Conservation (phyloP, 2,888 invertebrate species). For the Glyphotaelius pellucidus region DNA sequence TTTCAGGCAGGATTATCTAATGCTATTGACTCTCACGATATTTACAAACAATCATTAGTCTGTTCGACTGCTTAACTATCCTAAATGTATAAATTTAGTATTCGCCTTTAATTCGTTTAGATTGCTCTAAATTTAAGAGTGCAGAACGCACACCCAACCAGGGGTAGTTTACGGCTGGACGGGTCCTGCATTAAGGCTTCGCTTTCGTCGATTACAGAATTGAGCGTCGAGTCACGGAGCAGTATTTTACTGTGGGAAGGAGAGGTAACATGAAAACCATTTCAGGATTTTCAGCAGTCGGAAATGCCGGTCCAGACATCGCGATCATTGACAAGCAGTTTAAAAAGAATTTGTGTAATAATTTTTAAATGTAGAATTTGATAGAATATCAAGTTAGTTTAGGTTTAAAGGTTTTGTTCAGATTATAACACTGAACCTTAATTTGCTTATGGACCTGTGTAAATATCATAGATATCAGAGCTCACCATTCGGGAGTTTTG, state of each 20-base stretch:
- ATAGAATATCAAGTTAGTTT: too few relatives aligned
- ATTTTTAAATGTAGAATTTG: too few relatives aligned
- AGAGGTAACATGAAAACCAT: not conserved
- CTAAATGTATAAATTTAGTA: not conserved
- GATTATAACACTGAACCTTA: too few relatives aligned
- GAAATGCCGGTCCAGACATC: not conserved
- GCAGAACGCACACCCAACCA: not conserved
- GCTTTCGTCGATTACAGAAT: not conserved
- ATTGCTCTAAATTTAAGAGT: not conserved
- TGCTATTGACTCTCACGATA: too few relatives aligned
- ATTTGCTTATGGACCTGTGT: too few relatives aligned
- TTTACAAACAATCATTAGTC: too few relatives aligned
- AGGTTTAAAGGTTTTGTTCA: too few relatives aligned
- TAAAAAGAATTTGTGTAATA: not conserved
- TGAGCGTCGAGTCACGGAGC: not conserved
- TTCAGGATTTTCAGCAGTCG: not conserved
- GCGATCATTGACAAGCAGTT: not conserved
- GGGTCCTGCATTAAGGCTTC: not conserved
- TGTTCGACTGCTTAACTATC: too few relatives aligned
- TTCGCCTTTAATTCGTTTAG: not conserved
- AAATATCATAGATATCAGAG: too few relatives aligned
- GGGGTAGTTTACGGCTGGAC: not conserved
- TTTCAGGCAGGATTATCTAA: too few relatives aligned
- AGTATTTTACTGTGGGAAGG: not conserved
- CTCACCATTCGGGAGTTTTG: too few relatives aligned